Conservation (phyloP, 2,797 vertebrate species). For the Iguana delicatissima region DNA sequence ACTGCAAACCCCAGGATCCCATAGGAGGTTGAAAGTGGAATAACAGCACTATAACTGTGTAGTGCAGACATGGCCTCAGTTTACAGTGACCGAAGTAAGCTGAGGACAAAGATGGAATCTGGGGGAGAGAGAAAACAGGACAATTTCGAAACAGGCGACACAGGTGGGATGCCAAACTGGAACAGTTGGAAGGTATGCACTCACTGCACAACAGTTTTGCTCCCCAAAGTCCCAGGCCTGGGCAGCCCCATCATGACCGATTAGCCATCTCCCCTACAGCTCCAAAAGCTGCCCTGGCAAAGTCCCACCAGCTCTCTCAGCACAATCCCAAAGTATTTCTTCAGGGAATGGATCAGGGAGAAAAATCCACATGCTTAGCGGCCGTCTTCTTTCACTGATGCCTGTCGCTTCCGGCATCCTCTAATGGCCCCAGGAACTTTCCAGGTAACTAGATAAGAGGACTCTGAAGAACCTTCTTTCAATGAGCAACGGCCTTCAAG, state of each 20-base stretch:
- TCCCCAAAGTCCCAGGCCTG: background rate
- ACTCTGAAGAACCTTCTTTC: background rate
- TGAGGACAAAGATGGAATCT: too few relatives aligned
- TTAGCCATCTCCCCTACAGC: background rate
- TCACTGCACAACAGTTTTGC: background rate
- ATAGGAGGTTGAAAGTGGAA: too few relatives aligned
- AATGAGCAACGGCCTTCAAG: too few relatives aligned
- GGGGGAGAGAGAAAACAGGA: too few relatives aligned
- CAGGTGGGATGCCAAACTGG: background rate
- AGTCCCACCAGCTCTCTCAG: background rate
- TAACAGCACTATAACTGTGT: too few relatives aligned
- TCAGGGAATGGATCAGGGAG: background rate
- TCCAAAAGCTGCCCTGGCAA: background rate
- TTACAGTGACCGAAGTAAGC: too few relatives aligned
- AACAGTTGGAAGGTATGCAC: too few relatives aligned
- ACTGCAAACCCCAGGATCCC: too few relatives aligned
- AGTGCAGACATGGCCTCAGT: too few relatives aligned
- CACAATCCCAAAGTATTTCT: background rate
- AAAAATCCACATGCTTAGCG: too few relatives aligned
- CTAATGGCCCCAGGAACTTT: too few relatives aligned
- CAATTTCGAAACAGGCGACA: too few relatives aligned
- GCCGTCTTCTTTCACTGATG: background rate
- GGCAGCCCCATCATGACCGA: background rate
- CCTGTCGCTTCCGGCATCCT: background rate
- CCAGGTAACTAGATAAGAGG: background rate